Conservation (phyloP, 1,140 invertebrate genomes). For the Drosophila nebulosa region DNA sequence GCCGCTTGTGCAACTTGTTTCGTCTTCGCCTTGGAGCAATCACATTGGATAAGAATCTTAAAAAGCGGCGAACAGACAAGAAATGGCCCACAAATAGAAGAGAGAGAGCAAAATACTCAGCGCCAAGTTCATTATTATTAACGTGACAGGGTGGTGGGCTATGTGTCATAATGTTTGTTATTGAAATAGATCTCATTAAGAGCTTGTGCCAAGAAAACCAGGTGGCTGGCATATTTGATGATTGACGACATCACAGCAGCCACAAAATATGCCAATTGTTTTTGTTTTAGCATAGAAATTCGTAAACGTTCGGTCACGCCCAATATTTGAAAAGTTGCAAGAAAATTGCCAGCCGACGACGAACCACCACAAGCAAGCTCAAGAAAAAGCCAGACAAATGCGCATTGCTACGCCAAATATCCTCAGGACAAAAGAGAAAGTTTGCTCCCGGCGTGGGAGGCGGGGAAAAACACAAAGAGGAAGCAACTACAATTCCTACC, state of each 20-base stretch:
- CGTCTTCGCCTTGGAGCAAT: slow-evolving; percentile 16
- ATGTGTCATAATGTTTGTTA: slow-evolving; percentile 58
- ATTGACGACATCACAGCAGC: slow-evolving; percentile 44
- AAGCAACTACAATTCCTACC: neutral
- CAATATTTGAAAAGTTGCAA: slow-evolving; percentile 13
- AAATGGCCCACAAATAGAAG: neutral
- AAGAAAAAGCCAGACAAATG: slow-evolving; percentile 13
- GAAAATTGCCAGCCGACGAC: too few relatives aligned
- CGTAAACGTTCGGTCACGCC: slow-evolving; percentile 25
- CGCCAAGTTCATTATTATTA: slow-evolving; percentile 57
- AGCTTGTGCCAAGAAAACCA: slow-evolving; percentile 44
- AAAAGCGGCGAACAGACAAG: slow-evolving; percentile 15
- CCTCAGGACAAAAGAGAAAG: slow-evolving; percentile 51
- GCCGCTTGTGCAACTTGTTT: slow-evolving; percentile 25
- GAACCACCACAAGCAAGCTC: neutral
- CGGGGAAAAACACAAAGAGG: neutral
- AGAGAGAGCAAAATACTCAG: neutral
- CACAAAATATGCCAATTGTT: neutral
- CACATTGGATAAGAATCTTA: slow-evolving; percentile 7
- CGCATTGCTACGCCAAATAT: slow-evolving; percentile 26
- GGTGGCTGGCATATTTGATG: slow-evolving; percentile 61
- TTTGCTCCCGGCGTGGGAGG: neutral
- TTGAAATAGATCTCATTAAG: slow-evolving; percentile 49
- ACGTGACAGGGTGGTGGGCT: slow-evolving; percentile 34
- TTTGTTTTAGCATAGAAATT: neutral